Base-by-base conservation (phyloP, 1,140 invertebrate genomes). In the Drosophila cardini region DNA sequence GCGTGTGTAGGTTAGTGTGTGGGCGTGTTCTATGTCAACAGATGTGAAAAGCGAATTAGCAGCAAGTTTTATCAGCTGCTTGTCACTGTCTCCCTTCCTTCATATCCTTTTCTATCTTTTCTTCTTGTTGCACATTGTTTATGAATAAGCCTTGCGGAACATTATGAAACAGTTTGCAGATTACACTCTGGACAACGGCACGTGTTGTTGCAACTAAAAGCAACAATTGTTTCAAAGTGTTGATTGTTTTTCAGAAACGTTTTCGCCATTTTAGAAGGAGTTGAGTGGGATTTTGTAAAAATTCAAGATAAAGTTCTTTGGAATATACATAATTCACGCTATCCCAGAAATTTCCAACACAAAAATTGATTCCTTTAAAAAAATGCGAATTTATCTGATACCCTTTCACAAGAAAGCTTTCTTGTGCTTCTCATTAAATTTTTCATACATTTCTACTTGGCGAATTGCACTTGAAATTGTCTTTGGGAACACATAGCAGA, bases 1-100 rank as follows among this genome's bases (percentile, higher is more conserved):
- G 21, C 11, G 3, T 3, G 13, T 52, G 18, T 15, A n/a, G n/a
- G n/a, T n/a, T n/a, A n/a, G 26, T 15, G n/a, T 21, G n/a, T 55
- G 30, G 15, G 8, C 11, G n/a, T 36, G 13, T 60, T 7, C 36
- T 40, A 62, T 68, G 64, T 60, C 70, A 71, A 46, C 70, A 80
- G 78, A 69, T 70, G 73, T 75, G 71, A 46, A 71, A 67, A 76
- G 63, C 60, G 78, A 75, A 87, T 85, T 85, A 85, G 67, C 43
- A 50, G 60, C 58, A 38, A 63, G 55, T 67, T 74, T 78, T 83
- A 83, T 83, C 80, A 62, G 57, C 70, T 73, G 43, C 45, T 58
- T 76, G 63, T 58, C 71, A 52, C 42, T 63, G 45, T 64, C 65
- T 63, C 70, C 26, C 50, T 57, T n/a, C 42, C 7, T 13, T 30